Percentiles rank a stretch among this genome's conserved stretches.
phyloP scores from a whole-genome alignment of 2,797 vertebrate genomes.

The Erpetoichthys calabaricus region DNA sequence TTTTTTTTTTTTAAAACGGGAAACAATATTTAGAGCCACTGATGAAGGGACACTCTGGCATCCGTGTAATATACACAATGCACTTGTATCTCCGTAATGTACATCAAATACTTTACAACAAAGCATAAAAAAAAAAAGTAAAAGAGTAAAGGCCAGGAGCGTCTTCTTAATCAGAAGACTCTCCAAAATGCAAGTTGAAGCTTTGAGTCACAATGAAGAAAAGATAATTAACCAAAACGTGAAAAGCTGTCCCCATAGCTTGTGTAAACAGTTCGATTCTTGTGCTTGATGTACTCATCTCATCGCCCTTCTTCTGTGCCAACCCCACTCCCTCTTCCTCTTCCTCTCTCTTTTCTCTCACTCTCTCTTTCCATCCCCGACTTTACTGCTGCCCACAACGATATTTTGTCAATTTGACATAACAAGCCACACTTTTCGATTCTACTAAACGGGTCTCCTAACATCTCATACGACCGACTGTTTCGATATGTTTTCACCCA shows the following conservation, averaged over 20 bases:
- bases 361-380: conserved; percentile 35
- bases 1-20: conserved; percentile 39
- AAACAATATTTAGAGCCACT: conserved; percentile 72
- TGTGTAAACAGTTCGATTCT: conserved; percentile 50
- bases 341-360: conserved; percentile 24
- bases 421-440: conserved; percentile 36
- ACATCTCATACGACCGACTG: conserved; percentile 29
- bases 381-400: conserved; percentile 31
- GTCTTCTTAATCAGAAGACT: conserved; percentile 67
- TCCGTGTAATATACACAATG: conserved; percentile 91
- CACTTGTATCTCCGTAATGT: conserved; percentile 73
- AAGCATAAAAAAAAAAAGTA: conserved; percentile 71
- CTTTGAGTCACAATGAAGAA: conserved; percentile 67
- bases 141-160: conserved; percentile 63
- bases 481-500: conserved; percentile 37
- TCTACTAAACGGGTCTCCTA: conserved; percentile 34
- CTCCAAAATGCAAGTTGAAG: conserved; percentile 68
- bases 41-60: conserved; percentile 69
- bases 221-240: conserved; percentile 56
- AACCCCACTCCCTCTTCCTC: conserved; percentile 20
- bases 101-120: conserved; percentile 96
- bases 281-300: conserved; percentile 67
- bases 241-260: conserved; percentile 71
- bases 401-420: conserved; percentile 21
- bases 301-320: conserved; percentile 30